Percentiles rank a stretch among this genome's conserved stretches.
Evolutionary conservation across 2,797 vertebrate genomes (phyloP).

Genomic region (Microtus californicus): DNA sequence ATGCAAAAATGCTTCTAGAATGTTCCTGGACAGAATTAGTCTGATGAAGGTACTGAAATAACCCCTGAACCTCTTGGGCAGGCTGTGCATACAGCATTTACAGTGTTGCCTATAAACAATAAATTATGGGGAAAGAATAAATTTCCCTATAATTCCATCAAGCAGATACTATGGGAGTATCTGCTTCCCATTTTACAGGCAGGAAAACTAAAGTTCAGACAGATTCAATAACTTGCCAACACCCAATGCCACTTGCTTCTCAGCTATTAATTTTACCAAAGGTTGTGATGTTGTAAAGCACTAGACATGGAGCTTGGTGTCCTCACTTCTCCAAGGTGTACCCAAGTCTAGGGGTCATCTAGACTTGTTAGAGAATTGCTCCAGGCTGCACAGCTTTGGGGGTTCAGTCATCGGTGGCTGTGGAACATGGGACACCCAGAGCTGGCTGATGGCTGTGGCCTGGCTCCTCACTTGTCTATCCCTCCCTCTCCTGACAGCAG

Average conservation of each 20-base stretch:
- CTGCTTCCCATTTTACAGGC: background rate
- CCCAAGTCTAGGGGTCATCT: background rate
- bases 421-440: no score
- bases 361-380: background rate
- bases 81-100: fast-evolving
- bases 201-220: background rate
- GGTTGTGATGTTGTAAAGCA: background rate
- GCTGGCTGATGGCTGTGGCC: background rate
- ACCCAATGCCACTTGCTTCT: background rate
- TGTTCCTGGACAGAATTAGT: background rate
- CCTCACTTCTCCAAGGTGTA: background rate
- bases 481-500: background rate
- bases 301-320: background rate
- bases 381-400: background rate
- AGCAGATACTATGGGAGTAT: background rate
- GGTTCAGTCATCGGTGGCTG: background rate
- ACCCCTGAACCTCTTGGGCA: background rate
- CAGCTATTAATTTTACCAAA: background rate
- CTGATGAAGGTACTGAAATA: background rate
- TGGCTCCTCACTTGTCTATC: background rate
- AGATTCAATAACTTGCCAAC: background rate
- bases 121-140: no score
- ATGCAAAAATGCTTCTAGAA: constrained; percentile 3
- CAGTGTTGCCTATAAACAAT: background rate
- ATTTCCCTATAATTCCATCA: background rate